Evolutionary conservation across 2,888 invertebrate genomes (phyloP), one percentile per base, ranked within the genome.

Genomic region (Heliconius erato): DNA sequence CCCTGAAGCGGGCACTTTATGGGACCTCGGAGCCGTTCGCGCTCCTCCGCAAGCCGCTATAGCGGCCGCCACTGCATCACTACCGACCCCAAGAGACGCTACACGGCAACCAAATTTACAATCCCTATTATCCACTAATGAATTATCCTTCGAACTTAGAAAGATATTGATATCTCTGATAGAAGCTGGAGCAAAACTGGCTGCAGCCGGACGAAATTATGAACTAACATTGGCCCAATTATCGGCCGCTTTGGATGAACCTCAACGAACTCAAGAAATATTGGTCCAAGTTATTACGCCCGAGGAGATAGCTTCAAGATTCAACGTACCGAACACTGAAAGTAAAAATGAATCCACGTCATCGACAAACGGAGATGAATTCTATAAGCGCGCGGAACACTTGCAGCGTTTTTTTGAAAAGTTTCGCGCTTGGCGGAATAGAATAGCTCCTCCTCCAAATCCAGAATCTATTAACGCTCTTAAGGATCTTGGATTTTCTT

Each of bases 141-240:
- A 96, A 84, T 81, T 96, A 5, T 93, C 95, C 0, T 93, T 91
- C 59, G 96, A 96, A 82, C 84, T 96, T 65, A 87, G 91, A 4
- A 96, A 96, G 84, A 96, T 96, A 44, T 85, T 96, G 0, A 96
- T 96, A 85, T 95, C 95, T 2, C 85, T 96, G 32, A 92, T 96
- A 49, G 95, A 95, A 89, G 95, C 95, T 0, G 96, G 96, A 0
- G 96, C 96, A 0, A 86, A 94, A 0, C 88, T 96, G 0, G 96
- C 95, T 0, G 95, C 96, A 0, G 91, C 93, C 0, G 95, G 96
- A 0, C 90, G 92, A 5, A 94, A 94, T 84, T 95, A 94, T 79
- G 94, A 95, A 84, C 90, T 91, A 86, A 91, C 95, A 0, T 82
- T 96, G 19, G 91, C 91, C 0, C 94, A 95, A 79, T 85, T 96